A percentile compares a stretch with the other conserved stretches of the same genome.
Evolutionary conservation across 2,888 invertebrate genomes (phyloP).

Genomic region (Ligdia adustata): DNA sequence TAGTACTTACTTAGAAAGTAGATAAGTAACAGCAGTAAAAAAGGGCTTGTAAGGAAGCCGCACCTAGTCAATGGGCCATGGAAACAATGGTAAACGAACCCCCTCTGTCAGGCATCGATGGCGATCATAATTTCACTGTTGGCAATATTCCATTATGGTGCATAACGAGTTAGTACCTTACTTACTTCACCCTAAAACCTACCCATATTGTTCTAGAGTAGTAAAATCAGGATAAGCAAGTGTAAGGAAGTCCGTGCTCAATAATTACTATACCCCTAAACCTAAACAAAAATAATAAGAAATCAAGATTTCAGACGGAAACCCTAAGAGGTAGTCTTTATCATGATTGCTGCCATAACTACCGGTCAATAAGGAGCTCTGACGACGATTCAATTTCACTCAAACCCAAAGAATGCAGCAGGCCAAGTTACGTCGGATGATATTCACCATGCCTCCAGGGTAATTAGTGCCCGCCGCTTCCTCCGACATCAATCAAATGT

Average conservation of each 20-base stretch:
- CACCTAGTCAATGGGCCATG: slow-evolving; percentile 51
- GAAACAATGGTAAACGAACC: slow-evolving; percentile 52
- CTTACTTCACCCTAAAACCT: too few species aligned
- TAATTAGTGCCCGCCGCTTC: slow-evolving; percentile 21
- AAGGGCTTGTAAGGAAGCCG: slow-evolving; percentile 55
- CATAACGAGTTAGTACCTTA: too few species aligned
- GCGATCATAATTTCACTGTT: too few species aligned
- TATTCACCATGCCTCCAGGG: slow-evolving; percentile 18
- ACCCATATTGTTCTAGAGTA: too few species aligned
- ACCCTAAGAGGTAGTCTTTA: neutral
- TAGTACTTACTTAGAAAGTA: too few species aligned
- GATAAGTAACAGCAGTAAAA: too few species aligned
- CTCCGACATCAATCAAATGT: slow-evolving; percentile 27
- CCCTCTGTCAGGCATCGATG: too few species aligned
- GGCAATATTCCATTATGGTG: too few species aligned
- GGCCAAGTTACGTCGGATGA: slow-evolving; percentile 11
- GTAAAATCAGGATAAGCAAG: too few species aligned
- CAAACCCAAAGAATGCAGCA: neutral
- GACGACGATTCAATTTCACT: neutral
- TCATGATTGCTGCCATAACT: slow-evolving; percentile 11
- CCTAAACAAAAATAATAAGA: too few species aligned
- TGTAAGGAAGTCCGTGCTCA: too few species aligned
- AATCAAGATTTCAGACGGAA: slow-evolving; percentile 6
- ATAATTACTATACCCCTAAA: too few species aligned
- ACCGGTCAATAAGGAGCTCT: slow-evolving; percentile 4